Evolutionary conservation across 2,888 invertebrate species (phyloP), one percentile per base, ranked within the genome.

Genomic region (Diarsia rubi): DNA sequence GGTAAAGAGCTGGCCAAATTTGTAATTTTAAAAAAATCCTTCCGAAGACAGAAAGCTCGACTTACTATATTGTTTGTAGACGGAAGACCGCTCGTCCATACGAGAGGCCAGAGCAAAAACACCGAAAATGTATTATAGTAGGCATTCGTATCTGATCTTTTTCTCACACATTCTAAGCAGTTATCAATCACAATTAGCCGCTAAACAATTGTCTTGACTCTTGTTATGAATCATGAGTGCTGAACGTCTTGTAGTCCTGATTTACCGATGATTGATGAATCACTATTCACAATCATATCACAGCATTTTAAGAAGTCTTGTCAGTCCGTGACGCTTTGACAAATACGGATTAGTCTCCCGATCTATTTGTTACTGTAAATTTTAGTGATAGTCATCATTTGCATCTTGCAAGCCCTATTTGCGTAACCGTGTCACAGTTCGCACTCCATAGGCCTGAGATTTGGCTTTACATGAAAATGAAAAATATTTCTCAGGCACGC

Each of bases 151-250:
- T 4, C 4, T 11, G 8, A 24, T 31, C n/a, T 31, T 16, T 0
- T 24, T n/a, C 1, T 3, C 9, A 47, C 68, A 45, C 0, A 45
- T 47, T 69, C 8, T 52, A 21, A 31, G 5, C 37, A 57, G 12
- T 16, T 27, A 57, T 72, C 44, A 79, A 79, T 77, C n/a, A 44
- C 31, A 64, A 72, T 77, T 60, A 79, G 19, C 27, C 12, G 11
- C 19, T 73, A 24, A 72, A 63, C 12, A 79, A 57, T 42, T n/a
- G 2, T 37, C 44, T 57, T 24, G 8, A 42, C 42, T n/a, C n/a
- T 62, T 59, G 27, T 3, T 24, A 47, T 74, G 80, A 52, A 47
- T 52, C 60, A 73, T 24, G 65, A 74, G 44, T 80, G 47, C 12
- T 44, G 11, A 14, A 54, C 47, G 31, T 74, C 65, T 24, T 12